These are phyloP conservation scores for Butastur rufipennis DNA, from an alignment of 2,113 vertebrate genomes.

Conservation along the genomic window DNA sequence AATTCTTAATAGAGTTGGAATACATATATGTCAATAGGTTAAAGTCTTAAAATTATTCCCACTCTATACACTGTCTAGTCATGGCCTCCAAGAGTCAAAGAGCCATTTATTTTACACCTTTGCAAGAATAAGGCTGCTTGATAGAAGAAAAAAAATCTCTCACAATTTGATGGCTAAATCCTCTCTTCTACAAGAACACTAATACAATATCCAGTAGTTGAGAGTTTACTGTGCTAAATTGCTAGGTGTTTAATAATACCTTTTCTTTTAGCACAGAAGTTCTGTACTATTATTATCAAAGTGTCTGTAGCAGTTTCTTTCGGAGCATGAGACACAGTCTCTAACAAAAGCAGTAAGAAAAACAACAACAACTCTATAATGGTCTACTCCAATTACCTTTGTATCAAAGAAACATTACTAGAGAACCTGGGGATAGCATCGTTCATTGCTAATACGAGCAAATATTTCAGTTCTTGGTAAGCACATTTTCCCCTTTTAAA, in stretches of 20 bases:
- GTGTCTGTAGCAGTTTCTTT: not conserved
- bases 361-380: not conserved
- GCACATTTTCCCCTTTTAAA: not conserved
- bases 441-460: not conserved
- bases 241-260: not conserved
- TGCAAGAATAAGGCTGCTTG: not conserved
- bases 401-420: not conserved
- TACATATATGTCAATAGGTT: not conserved
- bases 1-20: not conserved
- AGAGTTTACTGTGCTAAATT: slow-evolving; percentile 45
- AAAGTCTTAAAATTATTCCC: not conserved
- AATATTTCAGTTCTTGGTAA: not conserved
- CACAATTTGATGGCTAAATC: not conserved
- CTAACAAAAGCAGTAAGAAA: not conserved
- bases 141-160: not conserved
- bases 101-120: not conserved
- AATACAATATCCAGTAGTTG: not conserved
- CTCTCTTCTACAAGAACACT: not conserved
- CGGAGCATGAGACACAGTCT: not conserved
- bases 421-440: not conserved
- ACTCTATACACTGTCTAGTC: not conserved
- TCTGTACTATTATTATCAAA: slow-evolving; percentile 29
- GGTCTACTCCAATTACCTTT: not conserved
- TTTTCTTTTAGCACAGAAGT: slow-evolving; percentile 4
- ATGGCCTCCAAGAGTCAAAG: not conserved